Evolutionary conservation across 2,888 invertebrate genomes (phyloP).

Genomic region (Diaprepes abbreviatus): DNA sequence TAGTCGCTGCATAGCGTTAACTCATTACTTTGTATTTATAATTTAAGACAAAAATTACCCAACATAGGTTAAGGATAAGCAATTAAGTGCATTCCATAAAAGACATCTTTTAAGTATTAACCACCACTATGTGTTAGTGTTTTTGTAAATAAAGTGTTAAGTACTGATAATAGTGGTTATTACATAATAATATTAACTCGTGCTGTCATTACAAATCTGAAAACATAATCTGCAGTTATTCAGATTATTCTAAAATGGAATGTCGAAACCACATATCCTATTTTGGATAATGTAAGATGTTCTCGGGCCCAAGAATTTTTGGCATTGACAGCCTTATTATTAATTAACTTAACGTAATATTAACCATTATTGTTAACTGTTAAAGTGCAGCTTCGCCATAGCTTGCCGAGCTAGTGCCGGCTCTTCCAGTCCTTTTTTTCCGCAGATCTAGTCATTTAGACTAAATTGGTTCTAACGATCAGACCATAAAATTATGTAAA

Average conservation of each 20-base stretch:
- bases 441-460: slow-evolving; percentile 63
- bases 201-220: slow-evolving; percentile 4
- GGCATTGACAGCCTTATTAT: background rate
- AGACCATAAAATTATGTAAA: no score
- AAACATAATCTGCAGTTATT: background rate
- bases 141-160: slow-evolving; percentile 50
- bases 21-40: no score
- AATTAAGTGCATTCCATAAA: slow-evolving; percentile 44
- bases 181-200: slow-evolving; percentile 9
- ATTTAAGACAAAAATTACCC: background rate
- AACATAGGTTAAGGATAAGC: slow-evolving; percentile 22
- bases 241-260: background rate
- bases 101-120: slow-evolving; percentile 36
- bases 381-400: slow-evolving; percentile 59
- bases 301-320: slow-evolving; percentile 1
- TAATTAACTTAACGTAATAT: background rate
- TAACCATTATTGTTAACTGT: slow-evolving; percentile 31
- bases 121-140: slow-evolving; percentile 42
- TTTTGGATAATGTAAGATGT: background rate
- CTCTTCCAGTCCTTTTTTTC: slow-evolving; percentile 50
- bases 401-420: slow-evolving; percentile 54
- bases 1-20: no score
- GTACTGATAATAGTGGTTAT: slow-evolving; percentile 22
- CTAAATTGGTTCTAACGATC: slow-evolving; percentile 43
- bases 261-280: background rate